phyloP scores from a whole-genome alignment of 1,140 invertebrate species.

The Trichonephila clavipes region DNA sequence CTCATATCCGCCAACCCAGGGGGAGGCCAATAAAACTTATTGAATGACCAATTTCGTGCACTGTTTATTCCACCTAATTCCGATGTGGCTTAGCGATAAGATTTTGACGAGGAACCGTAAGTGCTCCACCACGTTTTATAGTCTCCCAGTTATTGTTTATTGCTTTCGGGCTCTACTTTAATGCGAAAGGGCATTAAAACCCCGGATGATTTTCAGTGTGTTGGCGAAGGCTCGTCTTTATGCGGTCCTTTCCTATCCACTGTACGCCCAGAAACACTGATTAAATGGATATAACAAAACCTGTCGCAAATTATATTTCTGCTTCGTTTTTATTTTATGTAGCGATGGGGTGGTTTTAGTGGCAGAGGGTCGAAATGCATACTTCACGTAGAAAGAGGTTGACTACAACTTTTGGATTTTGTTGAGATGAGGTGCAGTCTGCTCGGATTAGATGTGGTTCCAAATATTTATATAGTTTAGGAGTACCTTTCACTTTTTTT shows the following conservation, averaged over 20 bases:
- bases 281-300: conserved; percentile 60
- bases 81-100: conserved; percentile 73
- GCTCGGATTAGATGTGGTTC: too few relatives aligned
- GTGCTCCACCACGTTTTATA: conserved; percentile 53
- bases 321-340: conserved; percentile 2
- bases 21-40: conserved; percentile 66
- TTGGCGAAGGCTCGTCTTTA: conserved; percentile 13
- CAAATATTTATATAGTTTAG: too few relatives aligned
- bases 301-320: conserved; percentile 31
- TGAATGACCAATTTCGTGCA: conserved; percentile 72
- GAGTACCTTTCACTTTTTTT: too few relatives aligned
- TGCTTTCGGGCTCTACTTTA: conserved; percentile 17
- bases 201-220: neutral
- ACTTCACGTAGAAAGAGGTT: neutral
- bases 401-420: too few relatives aligned
- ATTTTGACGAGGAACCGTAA: conserved; percentile 65
- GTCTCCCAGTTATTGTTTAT: conserved; percentile 72
- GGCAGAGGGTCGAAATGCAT: neutral
- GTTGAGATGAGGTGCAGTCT: too few relatives aligned
- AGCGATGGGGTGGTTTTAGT: neutral
- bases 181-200: neutral
- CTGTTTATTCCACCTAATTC: conserved; percentile 70
- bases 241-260: conserved; percentile 14
- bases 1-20: conserved; percentile 29
- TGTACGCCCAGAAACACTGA: conserved; percentile 6